Base-by-base conservation (phyloP, 2,888 invertebrate genomes). In the Prosopocoilus inquinatus region DNA sequence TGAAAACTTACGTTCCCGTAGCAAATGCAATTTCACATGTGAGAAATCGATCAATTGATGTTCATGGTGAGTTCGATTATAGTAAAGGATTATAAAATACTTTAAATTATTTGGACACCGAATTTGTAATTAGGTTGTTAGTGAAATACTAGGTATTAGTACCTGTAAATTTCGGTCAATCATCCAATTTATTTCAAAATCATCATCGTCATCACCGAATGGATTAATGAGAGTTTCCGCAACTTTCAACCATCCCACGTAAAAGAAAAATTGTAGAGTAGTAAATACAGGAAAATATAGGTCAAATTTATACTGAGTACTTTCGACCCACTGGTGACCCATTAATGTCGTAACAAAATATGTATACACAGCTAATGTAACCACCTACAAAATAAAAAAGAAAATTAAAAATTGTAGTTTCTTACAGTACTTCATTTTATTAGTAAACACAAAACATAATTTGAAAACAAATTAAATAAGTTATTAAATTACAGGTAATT, bases 161-260 rank as follows among this genome's bases (percentile, higher is more conserved):
- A 90, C 90, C 82, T 91, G 89, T 57, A 91, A 79, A 79, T 92
- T 93, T 67, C 95, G 84, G 76, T 96, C 95, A 50, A 96, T 89
- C 78, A 95, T 85, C 94, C 94, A 94, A 73, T 94, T 95, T 7
- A 90, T 89, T 82, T 94, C 93, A 70, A 94, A 94, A 68, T 94
- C 94, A 69, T 94, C 94, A 70, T 94, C 94, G 67, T 94, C 93
- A 71, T 93, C 93, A 1, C 94, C 94, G 68, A 94, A 94, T 0
- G 94, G 94, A 78, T 96, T 96, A 60, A 95, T 92, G 51, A 94
- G 78, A 0, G 91, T 88, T 77, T 94, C 94, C 15, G 94, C 94
- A 67, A 94, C 94, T 80, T 94, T 94, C 35, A 94, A 78, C 94
- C 94, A 94, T 9, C 94, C 94, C 88, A 91, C 89, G 70, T 90